Evolutionary conservation across 2,113 vertebrate genomes (phyloP), one percentile per base, ranked within the genome.

Genomic region (Chlorocebus sabaeus): DNA sequence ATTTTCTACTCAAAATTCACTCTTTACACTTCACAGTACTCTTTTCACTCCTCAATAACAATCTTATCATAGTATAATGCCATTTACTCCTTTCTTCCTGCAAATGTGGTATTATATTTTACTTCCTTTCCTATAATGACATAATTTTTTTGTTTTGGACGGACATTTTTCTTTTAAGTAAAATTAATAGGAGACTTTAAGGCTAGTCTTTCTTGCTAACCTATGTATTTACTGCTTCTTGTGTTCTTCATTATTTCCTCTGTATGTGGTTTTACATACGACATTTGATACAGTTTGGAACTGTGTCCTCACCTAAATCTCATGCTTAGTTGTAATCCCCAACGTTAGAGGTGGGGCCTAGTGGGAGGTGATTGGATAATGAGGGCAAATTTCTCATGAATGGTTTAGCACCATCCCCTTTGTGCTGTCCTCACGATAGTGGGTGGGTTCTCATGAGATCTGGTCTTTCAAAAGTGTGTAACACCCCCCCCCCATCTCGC

Each of bases 131-230:
- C 6, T 76, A 18, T 1, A 43, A 40, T 40, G 18, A 61, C 12
- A 17, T 75, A 59, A 6, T 43, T 9, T 38, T 64, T 72, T 72
- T 87, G 38, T 76, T 68, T 35, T 38, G 13, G 38, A 83, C 18
- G 84, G 25, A 30, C 13, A 78, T 68, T 94, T 64, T 88, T n/a
- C 23, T 92, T 76, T 79, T 82, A 88, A 78, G 12, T 7, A 43
- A 43, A 90, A 64, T 90, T 35, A 32, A 76, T 45, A 72, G 4
- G 12, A 88, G 38, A 38, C 50, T 61, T 13, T 32, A 48, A 48
- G 35, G 8, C 23, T 32, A 45, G 8, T n/a, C 10, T 61, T 88
- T n/a, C 38, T 20, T 43, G 30, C 23, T 23, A 45, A 38, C 2
- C 20, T 4, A 16, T 27, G 35, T 72, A 35, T 25, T 72, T 55